phyloP scores from a whole-genome alignment of 1,140 invertebrate genomes.

The Pollicipes pollicipes region DNA sequence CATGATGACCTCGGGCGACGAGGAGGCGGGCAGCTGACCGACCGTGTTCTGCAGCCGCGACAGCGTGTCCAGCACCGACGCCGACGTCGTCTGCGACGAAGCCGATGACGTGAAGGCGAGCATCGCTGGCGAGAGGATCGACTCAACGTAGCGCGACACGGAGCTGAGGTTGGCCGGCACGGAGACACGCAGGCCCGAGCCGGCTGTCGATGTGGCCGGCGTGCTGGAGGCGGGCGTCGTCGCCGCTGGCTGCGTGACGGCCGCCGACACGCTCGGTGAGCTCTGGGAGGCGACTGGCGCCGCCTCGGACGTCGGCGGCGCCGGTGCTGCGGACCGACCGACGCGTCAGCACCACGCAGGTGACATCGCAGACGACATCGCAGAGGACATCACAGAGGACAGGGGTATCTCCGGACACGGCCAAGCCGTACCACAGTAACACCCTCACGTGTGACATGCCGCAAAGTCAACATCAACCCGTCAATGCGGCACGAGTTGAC shows the following conservation, averaged over 20 bases:
- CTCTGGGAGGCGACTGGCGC: neutral
- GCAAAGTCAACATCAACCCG: no score
- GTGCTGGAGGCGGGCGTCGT: neutral
- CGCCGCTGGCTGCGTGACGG: neutral
- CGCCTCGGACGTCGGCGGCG: no score
- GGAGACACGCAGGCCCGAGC: neutral
- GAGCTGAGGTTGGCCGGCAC: neutral
- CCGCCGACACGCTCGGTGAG: neutral
- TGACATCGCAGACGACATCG: no score
- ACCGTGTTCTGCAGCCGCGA: neutral
- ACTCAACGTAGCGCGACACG: neutral
- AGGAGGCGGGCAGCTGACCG: neutral
- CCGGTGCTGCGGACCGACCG: neutral
- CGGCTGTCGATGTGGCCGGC: neutral
- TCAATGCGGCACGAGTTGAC: no score
- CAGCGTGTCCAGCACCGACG: slow-evolving; percentile 4
- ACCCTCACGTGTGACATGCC: no score
- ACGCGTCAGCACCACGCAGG: no score
- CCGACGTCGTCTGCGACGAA: neutral
- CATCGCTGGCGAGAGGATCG: neutral
- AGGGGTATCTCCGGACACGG: no score
- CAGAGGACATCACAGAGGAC: no score
- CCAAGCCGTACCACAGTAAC: no score
- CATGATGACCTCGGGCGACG: neutral
- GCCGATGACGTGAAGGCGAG: neutral